phyloP scores from a whole-genome alignment of 2,888 invertebrate genomes.

The Asteroscopus sphinx region DNA sequence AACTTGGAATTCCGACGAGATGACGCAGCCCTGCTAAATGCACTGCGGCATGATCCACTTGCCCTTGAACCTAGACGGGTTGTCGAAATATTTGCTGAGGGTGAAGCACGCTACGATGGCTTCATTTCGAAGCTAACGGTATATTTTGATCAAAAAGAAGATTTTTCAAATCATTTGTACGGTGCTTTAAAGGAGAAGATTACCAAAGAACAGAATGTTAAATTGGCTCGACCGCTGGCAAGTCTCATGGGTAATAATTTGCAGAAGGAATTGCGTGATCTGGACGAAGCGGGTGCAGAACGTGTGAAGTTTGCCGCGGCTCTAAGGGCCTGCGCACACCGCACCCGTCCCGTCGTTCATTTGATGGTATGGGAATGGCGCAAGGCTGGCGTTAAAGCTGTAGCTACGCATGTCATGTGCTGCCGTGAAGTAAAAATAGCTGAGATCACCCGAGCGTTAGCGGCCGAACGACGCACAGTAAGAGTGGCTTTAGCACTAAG shows the following conservation, averaged over 20 bases:
- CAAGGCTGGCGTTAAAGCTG: conserved; percentile 68
- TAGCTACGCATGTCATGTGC: conserved; percentile 65
- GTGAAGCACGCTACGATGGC: conserved; percentile 52
- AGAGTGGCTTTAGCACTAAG: conserved; percentile 64
- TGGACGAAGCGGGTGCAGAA: conserved; percentile 34
- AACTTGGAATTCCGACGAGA: conserved; percentile 66
- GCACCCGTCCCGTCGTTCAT: conserved; percentile 63
- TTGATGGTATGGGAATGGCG: conserved; percentile 64
- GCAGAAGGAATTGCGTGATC: conserved; percentile 34
- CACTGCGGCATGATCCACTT: conserved; percentile 68
- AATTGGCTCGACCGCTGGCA: conserved; percentile 45
- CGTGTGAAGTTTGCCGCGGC: conserved; percentile 55
- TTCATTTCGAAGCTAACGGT: conserved; percentile 68
- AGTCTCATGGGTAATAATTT: conserved; percentile 43
- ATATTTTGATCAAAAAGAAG: conserved; percentile 72
- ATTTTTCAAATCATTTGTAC: conserved; percentile 61
- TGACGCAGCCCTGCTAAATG: conserved; percentile 72
- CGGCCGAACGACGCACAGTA: conserved; percentile 63
- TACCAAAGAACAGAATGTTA: conserved; percentile 3
- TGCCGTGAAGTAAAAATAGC: conserved; percentile 61
- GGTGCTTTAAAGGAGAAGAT: conserved; percentile 28
- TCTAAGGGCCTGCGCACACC: conserved; percentile 67
- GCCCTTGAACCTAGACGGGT: conserved; percentile 58
- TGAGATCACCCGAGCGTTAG: conserved; percentile 53
- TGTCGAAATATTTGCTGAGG: conserved; percentile 48